These are phyloP conservation scores for Bradysia coprophila DNA, from an alignment of 1,140 invertebrate genomes.

Conservation along the genomic window DNA sequence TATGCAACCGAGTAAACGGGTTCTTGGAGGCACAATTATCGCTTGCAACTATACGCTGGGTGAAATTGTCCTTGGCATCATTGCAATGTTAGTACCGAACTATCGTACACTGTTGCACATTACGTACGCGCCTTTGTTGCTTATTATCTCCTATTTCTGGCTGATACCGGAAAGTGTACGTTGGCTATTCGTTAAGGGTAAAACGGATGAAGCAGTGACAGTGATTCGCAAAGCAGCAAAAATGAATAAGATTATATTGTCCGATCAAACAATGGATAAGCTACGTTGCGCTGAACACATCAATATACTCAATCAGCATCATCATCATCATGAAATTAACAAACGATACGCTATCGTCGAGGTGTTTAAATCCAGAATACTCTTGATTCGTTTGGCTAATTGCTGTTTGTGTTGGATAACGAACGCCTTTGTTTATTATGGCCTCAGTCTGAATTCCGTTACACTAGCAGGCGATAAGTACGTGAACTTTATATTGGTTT, in stretches of 20 bases:
- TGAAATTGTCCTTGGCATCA: constrained; percentile 39
- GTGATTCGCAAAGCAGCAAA: constrained; percentile 29
- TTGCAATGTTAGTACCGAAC: constrained; percentile 44
- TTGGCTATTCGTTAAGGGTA: constrained; percentile 54
- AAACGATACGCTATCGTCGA: constrained; percentile 14
- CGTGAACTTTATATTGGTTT: constrained; percentile 49
- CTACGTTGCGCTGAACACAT: too few species aligned
- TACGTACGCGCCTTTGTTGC: constrained; percentile 43
- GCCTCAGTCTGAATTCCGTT: constrained; percentile 59
- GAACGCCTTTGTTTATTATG: constrained; percentile 60
- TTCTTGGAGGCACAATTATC: constrained; percentile 50
- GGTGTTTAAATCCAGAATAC: constrained; percentile 18
- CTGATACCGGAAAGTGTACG: constrained; percentile 42
- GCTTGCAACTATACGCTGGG: constrained; percentile 53
- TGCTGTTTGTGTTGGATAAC: constrained; percentile 51
- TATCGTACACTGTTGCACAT: constrained; percentile 50
- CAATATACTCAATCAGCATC: too few species aligned
- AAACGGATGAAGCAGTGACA: constrained; percentile 51
- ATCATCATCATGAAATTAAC: too few species aligned
- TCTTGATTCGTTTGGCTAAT: constrained; percentile 37
- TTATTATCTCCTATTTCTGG: constrained; percentile 38
- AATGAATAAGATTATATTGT: constrained; percentile 10
- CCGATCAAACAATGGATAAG: constrained; percentile 6
- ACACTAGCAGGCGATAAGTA: constrained; percentile 51
- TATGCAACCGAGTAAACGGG: constrained; percentile 50